Conservation (phyloP, 2,888 invertebrate genomes). For the Scaeva pyrastri region DNA sequence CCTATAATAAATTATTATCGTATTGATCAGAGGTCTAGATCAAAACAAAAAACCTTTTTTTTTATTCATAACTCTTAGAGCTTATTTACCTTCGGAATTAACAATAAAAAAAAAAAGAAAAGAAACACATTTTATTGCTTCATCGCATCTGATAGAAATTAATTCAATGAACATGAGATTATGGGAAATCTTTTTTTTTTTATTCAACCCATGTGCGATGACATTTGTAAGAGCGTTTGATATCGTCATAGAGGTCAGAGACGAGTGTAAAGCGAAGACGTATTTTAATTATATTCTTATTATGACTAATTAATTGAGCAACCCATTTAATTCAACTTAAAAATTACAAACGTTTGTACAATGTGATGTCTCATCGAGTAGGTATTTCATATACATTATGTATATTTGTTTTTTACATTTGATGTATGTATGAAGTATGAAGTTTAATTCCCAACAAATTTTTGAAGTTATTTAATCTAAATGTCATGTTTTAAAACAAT, state of each 20-base stretch:
- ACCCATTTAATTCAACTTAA: not conserved
- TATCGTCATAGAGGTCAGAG: not conserved
- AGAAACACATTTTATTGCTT: slow-evolving; percentile 28
- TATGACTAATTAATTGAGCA: slow-evolving; percentile 12
- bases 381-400: no score
- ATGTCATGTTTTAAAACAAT: no score
- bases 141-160: slow-evolving; percentile 10
- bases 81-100: not conserved
- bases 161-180: slow-evolving; percentile 7
- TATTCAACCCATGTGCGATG: not conserved
- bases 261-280: not conserved
- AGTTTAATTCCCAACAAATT: no score
- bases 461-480: no score
- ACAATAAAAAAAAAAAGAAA: not conserved
- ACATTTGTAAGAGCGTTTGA: not conserved
- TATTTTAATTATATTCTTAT: slow-evolving; percentile 6
- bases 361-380: no score
- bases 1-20: slow-evolving; percentile 39
- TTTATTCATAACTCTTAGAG: not conserved
- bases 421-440: no score
- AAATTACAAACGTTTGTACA: not conserved
- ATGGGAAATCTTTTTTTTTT: slow-evolving; percentile 3
- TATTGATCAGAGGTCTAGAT: slow-evolving; percentile 21
- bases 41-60: slow-evolving; percentile 17
- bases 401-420: no score